A percentile compares a stretch with the other conserved stretches of the same genome.
These are phyloP conservation scores for Cuniculus paca DNA, from an alignment of 2,797 vertebrate species.

Conservation along the genomic window DNA sequence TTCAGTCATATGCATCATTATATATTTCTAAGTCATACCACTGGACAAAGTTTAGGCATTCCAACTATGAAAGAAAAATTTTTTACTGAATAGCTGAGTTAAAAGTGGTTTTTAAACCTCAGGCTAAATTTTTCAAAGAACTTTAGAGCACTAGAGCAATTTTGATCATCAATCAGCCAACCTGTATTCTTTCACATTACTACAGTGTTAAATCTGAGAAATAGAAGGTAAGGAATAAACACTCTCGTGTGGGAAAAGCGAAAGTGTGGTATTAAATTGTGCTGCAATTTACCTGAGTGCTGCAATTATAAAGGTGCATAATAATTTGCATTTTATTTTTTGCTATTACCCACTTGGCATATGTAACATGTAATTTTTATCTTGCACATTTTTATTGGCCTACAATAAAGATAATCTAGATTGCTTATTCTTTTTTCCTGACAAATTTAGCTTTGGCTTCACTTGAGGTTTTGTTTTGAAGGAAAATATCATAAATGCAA, in stretches of 20 bases:
- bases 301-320: slow-evolving; percentile 60
- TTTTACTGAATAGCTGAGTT: slow-evolving; percentile 15
- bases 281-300: slow-evolving; percentile 59
- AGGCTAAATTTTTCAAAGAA: slow-evolving; percentile 70
- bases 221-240: not conserved
- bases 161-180: slow-evolving; percentile 60
- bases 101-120: slow-evolving; percentile 35
- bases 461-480: slow-evolving; percentile 45
- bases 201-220: not conserved
- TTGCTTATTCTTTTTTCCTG: not conserved
- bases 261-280: slow-evolving; percentile 18
- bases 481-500: not conserved
- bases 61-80: slow-evolving; percentile 50
- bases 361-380: slow-evolving; percentile 53
- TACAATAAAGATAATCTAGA: not conserved
- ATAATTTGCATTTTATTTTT: slow-evolving; percentile 72
- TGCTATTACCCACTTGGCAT: slow-evolving; percentile 44
- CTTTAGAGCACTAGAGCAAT: slow-evolving; percentile 40
- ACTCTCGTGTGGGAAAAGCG: not conserved
- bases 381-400: not conserved
- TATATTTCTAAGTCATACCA: slow-evolving; percentile 36
- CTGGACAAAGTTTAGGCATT: slow-evolving; percentile 47
- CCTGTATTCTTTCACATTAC: not conserved
- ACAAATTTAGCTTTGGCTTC: not conserved
- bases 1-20: slow-evolving; percentile 51